phyloP scores from a whole-genome alignment of 2,113 vertebrate species.

The Calonectris borealis region DNA sequence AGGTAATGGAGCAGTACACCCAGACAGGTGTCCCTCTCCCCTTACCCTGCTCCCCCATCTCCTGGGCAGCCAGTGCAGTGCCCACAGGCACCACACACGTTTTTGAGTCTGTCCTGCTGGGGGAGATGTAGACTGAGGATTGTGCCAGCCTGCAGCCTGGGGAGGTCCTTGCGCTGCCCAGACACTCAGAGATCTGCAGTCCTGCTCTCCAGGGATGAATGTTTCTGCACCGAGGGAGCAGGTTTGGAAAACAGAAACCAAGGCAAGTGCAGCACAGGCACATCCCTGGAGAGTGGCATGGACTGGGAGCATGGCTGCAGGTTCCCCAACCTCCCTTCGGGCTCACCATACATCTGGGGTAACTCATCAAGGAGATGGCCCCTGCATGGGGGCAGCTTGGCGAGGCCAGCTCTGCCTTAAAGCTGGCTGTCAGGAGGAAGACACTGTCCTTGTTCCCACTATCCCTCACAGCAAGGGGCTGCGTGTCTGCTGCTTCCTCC shows the following conservation, averaged over 20 bases:
- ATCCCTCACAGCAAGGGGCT: background rate
- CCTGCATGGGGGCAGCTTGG: background rate
- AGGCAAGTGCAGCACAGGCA: background rate
- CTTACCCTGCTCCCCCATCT: background rate
- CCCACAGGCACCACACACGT: background rate
- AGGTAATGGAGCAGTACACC: background rate
- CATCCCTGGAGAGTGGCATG: too few relatives aligned
- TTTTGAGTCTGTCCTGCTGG: background rate
- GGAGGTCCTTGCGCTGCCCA: background rate
- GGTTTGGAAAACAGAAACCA: background rate
- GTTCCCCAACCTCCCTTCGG: background rate
- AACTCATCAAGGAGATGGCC: background rate
- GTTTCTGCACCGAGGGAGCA: background rate
- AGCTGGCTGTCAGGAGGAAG: background rate
- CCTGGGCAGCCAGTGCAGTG: background rate
- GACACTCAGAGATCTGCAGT: background rate
- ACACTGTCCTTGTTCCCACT: background rate
- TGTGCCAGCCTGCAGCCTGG: background rate
- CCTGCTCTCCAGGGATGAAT: background rate
- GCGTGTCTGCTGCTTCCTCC: background rate
- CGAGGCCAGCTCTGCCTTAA: background rate
- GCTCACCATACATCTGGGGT: fast-evolving
- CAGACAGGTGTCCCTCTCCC: background rate
- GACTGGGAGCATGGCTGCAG: background rate
- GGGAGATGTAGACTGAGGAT: background rate